Evolutionary conservation across 2,113 vertebrate species (phyloP), one percentile per base, ranked within the genome.

Genomic region (Sapajus apella): DNA sequence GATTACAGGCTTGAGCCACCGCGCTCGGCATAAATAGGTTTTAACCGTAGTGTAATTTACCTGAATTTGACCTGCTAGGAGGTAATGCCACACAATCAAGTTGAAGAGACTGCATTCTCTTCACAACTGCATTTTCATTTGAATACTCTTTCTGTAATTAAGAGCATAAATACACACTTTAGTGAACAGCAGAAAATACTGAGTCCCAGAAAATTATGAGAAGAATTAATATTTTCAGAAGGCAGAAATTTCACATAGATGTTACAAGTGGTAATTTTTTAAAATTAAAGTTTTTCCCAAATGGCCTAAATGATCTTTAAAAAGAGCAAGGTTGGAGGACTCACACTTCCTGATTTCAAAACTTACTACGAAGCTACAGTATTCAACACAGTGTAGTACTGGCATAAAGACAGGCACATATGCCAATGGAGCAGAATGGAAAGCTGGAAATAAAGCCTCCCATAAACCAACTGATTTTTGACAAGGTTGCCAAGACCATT

Each of bases 21-120:
- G 37, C 37, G 37, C 37, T 3, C 2, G 37, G 37, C 2, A 72
- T 18, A 68, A 55, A 80, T 0, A 50, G 58, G 70, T n/a, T 80
- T 47, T 8, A 3, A 30, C 37, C 32, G 16, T 0, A 17, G 55
- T 17, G 3, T 16, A 58, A 68, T 61, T 66, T 97, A 99, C 99
- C 99, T 96, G 87, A 89, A 97, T 97, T 98, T 91, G 97, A 95
- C 13, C 94, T 98, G 94, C 98, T 99, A 70, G 82, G 56, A 77
- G 98, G 87, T n/a, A 94, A 43, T 89, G 98, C 81, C 18, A 96
- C 79, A 93, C 98, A 98, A 91, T 99, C 99, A 32, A 98, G 20
- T 76, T 99, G 98, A 80, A 99, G 98, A 70, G 98, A 99, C 55
- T 98, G 98, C 98, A 99, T 99, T 82, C 99, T 99, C 81, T 99